Evolutionary conservation across 2,113 vertebrate genomes (phyloP).

Genomic region (Corynorhinus townsendii): DNA sequence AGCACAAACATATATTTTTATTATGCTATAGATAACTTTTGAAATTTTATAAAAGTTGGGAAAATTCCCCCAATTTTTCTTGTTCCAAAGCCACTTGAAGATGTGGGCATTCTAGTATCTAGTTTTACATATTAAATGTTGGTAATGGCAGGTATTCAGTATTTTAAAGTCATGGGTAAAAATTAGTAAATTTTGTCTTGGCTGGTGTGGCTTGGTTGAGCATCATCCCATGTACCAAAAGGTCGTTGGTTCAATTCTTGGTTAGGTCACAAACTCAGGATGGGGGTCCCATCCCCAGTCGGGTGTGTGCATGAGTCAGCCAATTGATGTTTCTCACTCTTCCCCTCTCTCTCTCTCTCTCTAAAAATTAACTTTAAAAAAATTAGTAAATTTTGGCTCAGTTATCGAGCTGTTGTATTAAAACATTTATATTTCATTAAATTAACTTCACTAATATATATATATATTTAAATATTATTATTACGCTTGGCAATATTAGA

Average conservation of each 20-base stretch:
- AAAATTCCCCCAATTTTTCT: background rate
- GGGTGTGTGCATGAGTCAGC: background rate
- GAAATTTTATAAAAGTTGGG: background rate
- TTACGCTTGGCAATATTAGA: background rate
- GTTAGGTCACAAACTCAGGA: background rate
- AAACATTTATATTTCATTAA: conserved; percentile 10
- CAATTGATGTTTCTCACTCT: background rate
- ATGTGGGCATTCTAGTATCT: background rate
- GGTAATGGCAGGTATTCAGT: background rate
- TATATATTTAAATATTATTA: background rate
- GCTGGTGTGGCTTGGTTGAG: background rate
- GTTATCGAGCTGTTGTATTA: background rate
- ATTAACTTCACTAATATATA: background rate
- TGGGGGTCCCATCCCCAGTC: too few relatives aligned
- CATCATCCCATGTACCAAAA: background rate
- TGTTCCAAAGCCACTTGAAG: conserved; percentile 1
- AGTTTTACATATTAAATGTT: background rate
- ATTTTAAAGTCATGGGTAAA: conserved; percentile 8
- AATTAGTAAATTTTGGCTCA: background rate
- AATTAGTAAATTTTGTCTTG: background rate
- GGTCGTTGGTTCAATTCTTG: background rate
- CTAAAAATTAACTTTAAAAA: background rate
- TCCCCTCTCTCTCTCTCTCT: background rate
- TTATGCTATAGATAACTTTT: background rate
- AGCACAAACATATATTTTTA: background rate